Evolutionary conservation across 2,113 vertebrate genomes (phyloP).

Genomic region (Indicator maculatus): DNA sequence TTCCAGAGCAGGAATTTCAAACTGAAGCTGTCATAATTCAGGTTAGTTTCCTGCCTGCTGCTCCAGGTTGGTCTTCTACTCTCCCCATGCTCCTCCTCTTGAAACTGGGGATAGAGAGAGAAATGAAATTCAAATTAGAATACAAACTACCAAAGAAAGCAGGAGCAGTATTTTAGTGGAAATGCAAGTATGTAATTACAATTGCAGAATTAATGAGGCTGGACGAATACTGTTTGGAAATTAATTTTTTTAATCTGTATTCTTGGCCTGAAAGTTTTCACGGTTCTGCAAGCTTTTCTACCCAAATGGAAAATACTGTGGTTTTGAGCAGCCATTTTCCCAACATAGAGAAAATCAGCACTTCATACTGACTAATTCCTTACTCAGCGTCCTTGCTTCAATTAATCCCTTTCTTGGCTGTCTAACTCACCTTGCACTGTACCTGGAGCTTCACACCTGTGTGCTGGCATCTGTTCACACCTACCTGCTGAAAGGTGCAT

Average conservation of each 20-base stretch:
- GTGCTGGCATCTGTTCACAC: neutral
- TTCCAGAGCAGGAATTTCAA: neutral
- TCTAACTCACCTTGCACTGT: neutral
- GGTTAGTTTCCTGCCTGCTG: neutral
- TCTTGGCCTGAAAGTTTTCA: neutral
- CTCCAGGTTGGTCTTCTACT: neutral
- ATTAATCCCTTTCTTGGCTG: neutral
- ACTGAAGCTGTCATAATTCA: neutral
- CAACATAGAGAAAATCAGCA: neutral
- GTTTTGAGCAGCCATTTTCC: neutral
- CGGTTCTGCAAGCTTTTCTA: neutral
- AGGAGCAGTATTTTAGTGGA: neutral
- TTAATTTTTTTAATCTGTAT: neutral
- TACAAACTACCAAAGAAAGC: neutral
- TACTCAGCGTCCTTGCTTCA: neutral
- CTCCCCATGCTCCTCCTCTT: neutral
- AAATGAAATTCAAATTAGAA: neutral
- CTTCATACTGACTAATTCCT: neutral
- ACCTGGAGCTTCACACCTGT: neutral
- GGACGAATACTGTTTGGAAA: neutral
- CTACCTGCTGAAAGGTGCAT: neutral
- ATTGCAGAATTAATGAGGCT: neutral
- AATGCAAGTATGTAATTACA: neutral
- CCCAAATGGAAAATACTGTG: neutral
- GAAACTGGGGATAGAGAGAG: neutral